Base-by-base conservation (phyloP, 1,140 invertebrate species). In the Drosophila arizonae region DNA sequence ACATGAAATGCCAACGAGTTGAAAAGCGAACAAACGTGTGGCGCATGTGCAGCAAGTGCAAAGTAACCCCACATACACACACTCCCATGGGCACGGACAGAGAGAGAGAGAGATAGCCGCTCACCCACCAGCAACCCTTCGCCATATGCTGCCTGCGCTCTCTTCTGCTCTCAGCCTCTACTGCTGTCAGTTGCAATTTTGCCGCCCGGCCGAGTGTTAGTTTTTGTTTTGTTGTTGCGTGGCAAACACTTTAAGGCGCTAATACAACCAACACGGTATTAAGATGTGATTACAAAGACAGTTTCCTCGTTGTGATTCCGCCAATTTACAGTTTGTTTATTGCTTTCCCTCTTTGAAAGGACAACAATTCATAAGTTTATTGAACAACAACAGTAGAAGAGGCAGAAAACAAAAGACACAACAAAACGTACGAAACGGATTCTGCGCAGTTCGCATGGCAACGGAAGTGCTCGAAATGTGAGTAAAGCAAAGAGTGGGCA, bases 141-240 rank as follows among this genome's bases (percentile, higher is more conserved):
- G 10, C 10, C 2, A 24, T 36, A 17, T 15, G 41, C 13, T 26
- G 50, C 6, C 24, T 26, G 4, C 45, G 15, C 45, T 62, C 60
- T 51, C 55, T 76, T 51, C 52, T 76, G 57, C 68, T 61, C 55
- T 39, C 52, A 55, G 8, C 8, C 52, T 9, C 11, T 9, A 15
- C 10, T 9, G 17, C 15, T 57, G 66, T 77, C 61, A 84, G 84
- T 87, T 87, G 79, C 64, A 72, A 77, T 64, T 84, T 88, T 84
- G 76, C 84, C 79, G 79, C 79, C 68, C 79, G 84, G 84, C 73
- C 54, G 73, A 77, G 81, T 62, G 76, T 77, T 80, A 21, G 76
- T 60, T 63, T 74, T 71, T 85, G 75, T 67, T 87, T 85, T 85
- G 11, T 87, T 86, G 71, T 64, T 78, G 72, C 36, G 54, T 63